Percentiles rank a stretch among this genome's conserved stretches.
Evolutionary conservation across 2,113 vertebrate genomes (phyloP).

Genomic region (Columba janthina): DNA sequence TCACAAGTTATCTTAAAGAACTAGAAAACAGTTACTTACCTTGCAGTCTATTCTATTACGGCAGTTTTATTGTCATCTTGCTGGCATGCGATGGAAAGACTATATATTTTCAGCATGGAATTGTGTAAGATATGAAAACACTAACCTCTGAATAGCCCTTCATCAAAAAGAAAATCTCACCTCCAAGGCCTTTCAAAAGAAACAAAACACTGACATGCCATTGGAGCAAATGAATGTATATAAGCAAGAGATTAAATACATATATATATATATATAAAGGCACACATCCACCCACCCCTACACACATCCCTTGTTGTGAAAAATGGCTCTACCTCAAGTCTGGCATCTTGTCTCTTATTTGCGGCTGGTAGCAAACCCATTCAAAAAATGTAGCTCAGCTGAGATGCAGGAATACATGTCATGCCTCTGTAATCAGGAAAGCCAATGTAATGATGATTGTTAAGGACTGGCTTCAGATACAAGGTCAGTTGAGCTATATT

Average conservation of each 20-base stretch:
- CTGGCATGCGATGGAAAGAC: neutral
- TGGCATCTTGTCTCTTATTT: neutral
- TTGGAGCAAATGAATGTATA: neutral
- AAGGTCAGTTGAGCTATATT: neutral
- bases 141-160: conserved; percentile 8
- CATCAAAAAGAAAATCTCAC: conserved; percentile 3
- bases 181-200: neutral
- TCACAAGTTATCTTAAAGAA: conserved; percentile 43
- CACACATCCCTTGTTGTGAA: neutral
- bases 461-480: neutral
- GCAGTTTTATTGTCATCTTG: conserved; percentile 55
- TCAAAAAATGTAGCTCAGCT: neutral
- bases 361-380: neutral
- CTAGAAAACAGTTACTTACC: conserved; percentile 50
- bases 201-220: neutral
- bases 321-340: neutral
- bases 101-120: conserved; percentile 49
- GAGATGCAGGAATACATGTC: neutral
- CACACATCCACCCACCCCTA: neutral
- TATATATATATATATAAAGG: neutral
- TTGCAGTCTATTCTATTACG: conserved; percentile 34
- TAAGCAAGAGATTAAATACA: neutral
- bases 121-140: conserved; percentile 23
- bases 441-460: neutral
- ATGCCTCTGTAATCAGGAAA: neutral